Percentiles rank a stretch among this genome's conserved stretches.
Conservation (phyloP, 2,888 invertebrate genomes). For the Sepiola atlantica region DNA sequence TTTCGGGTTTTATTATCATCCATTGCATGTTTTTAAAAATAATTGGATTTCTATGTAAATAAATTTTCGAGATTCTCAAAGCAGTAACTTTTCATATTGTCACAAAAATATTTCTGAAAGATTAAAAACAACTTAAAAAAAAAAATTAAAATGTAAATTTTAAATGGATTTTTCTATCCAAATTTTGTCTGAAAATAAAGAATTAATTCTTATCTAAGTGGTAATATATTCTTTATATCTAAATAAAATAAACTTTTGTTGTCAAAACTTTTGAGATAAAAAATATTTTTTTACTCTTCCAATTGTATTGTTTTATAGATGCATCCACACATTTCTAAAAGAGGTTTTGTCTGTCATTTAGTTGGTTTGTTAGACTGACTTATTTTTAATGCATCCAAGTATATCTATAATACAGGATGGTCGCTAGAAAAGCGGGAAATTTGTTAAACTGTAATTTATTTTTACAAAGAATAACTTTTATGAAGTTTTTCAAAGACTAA, state of each 20-base stretch:
- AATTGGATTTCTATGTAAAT: conserved; percentile 13
- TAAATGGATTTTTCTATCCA: neutral
- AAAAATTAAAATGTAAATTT: neutral
- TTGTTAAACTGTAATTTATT: too few relatives aligned
- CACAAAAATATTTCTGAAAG: neutral
- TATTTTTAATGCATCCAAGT: too few relatives aligned
- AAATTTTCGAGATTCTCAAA: neutral
- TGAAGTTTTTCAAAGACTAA: too few relatives aligned
- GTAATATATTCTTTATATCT: neutral
- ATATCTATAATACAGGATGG: too few relatives aligned
- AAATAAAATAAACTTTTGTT: neutral
- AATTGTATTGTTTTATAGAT: neutral
- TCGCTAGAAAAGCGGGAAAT: too few relatives aligned
- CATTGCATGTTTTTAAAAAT: neutral
- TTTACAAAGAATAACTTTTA: too few relatives aligned
- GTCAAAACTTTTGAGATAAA: neutral
- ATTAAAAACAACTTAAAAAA: neutral
- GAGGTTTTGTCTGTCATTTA: too few relatives aligned
- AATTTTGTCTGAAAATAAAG: neutral
- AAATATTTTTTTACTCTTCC: neutral
- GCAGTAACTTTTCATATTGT: neutral
- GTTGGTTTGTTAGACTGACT: too few relatives aligned
- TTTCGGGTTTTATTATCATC: neutral
- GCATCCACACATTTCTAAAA: too few relatives aligned
- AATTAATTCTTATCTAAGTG: neutral